Base-by-base conservation (phyloP, 2,797 vertebrate species). In the Galagoides demidoff region DNA sequence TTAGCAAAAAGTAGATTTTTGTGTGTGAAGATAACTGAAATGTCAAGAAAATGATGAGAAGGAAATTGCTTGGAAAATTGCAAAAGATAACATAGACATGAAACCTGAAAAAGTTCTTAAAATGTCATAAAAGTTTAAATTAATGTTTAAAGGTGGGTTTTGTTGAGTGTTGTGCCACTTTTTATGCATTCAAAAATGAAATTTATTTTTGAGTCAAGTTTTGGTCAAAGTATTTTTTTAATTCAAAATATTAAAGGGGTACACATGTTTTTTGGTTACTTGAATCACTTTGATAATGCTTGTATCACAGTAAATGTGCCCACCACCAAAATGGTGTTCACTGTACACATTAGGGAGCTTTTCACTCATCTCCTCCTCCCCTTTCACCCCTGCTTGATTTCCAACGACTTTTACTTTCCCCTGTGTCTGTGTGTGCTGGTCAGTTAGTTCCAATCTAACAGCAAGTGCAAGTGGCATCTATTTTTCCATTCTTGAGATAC, bases 21-120 rank as follows among this genome's bases (percentile, higher is more conserved):
- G 9, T 76, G 1, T 16, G 22, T 74, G 55, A 86, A 89, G 85
- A 89, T 79, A 83, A 61, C 70, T 89, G 27, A 89, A 89, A 91
- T 95, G 90, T 88, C 84, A 95, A 95, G 39, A 83, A 95, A 89
- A 93, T 84, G 76, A 90, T 74, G 76, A 92, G 27, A 90, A 93
- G 43, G 12, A 86, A 96, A 96, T 92, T 96, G 81, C 59, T 92
- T 95, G 66, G 49, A 92, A 96, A 94, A 92, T 78, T 81, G 14
- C 34, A 57, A 82, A 87, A 78, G 49, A 83, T 79, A 82, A 27
- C 37, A 81, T 49, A 92, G 22, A 78, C 9, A 76, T 34, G 39
- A 89, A 93, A 76, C 8, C 25, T 92, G 27, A 91, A 45, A 70
- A 66, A 70, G 49, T 79, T 85, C 31, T 23, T 66, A 7, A 90